Conservation (phyloP, 2,888 invertebrate species). For the Philhelius pedissequus region DNA sequence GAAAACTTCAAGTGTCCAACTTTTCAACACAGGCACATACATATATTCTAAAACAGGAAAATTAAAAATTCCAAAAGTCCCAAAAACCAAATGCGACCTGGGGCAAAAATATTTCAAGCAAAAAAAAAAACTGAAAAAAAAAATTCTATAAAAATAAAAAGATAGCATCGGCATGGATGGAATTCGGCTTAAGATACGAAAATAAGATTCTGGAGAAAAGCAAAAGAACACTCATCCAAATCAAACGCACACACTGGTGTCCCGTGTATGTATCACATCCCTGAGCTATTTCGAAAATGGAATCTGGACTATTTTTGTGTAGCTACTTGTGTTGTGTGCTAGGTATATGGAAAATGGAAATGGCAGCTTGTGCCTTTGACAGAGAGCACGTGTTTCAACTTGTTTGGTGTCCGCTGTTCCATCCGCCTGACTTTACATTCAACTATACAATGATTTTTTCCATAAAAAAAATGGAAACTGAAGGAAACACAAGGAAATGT, state of each 20-base stretch:
- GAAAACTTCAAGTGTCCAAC: neutral
- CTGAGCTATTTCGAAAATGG: constrained; percentile 34
- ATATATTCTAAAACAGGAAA: neutral
- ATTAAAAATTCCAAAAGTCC: neutral
- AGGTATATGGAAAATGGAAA: too few relatives aligned
- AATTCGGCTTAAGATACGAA: constrained; percentile 17
- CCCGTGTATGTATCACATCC: constrained; percentile 1
- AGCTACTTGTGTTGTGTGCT: too few relatives aligned
- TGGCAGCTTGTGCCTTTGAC: constrained; percentile 50
- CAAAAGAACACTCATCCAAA: neutral
- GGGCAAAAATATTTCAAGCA: constrained; percentile 8
- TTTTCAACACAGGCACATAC: too few relatives aligned
- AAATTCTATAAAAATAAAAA: constrained; percentile 1
- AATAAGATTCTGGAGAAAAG: neutral
- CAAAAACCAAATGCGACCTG: constrained; percentile 13
- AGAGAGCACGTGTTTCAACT: constrained; percentile 42
- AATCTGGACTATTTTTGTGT: constrained; percentile 55
- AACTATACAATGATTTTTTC: neutral
- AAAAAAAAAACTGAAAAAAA: neutral
- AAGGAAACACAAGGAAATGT: constrained; percentile 11
- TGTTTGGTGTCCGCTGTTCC: constrained; percentile 12
- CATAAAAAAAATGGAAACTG: neutral
- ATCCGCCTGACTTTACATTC: constrained; percentile 8
- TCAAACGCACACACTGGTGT: neutral
- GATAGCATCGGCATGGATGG: neutral